Evolutionary conservation across 53 echinoderm and acorn worm species (phyloP).

Genomic region (Stichopus horrens): DNA sequence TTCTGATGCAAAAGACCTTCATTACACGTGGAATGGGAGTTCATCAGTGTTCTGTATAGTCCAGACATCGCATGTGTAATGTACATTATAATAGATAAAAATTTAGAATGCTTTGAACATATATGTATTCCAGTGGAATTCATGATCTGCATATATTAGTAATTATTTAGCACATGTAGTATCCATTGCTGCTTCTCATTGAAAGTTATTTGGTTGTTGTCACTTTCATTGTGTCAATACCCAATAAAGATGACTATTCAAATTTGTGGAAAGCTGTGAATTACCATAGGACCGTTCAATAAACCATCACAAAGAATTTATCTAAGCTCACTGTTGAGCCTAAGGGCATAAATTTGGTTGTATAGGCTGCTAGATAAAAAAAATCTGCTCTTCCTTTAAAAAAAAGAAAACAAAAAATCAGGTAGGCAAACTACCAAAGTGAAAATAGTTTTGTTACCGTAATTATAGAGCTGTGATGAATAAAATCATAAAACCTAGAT

Average conservation of each 20-base stretch:
- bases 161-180: too few species aligned
- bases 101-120: too few species aligned
- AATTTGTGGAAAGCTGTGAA: slow-evolving; percentile 4
- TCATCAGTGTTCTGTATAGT: too few species aligned
- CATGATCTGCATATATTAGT: too few species aligned
- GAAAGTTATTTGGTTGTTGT: too few species aligned
- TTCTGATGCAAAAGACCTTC: too few species aligned
- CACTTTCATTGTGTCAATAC: not conserved
- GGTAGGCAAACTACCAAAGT: not conserved
- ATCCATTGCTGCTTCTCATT: too few species aligned
- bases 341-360: not conserved
- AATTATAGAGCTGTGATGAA: slow-evolving; percentile 31
- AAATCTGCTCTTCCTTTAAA: not conserved
- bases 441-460: slow-evolving; percentile 38
- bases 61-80: too few species aligned
- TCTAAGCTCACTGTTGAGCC: not conserved
- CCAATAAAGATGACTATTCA: not conserved
- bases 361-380: not conserved
- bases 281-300: not conserved
- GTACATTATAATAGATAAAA: too few species aligned
- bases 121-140: too few species aligned
- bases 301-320: not conserved
- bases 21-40: too few species aligned
- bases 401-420: not conserved
- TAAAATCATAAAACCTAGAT: too few species aligned